Base-by-base conservation (phyloP, 2,888 invertebrate species). In the Lasioglossum malachurum region DNA sequence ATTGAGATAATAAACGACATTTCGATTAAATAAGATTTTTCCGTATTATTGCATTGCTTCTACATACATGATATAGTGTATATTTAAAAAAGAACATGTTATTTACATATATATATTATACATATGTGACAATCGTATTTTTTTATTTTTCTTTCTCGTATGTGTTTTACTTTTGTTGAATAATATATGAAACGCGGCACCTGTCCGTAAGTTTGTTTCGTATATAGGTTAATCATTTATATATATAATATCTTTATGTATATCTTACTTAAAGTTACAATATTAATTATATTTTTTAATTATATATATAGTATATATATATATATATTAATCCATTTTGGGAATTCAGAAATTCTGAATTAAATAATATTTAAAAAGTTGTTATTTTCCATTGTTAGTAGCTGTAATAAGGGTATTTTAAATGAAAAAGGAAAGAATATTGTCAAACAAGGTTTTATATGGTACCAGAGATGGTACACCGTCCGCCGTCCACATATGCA, bases 1-100 rank as follows among this genome's bases (percentile, higher is more conserved):
- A 89, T 90, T 90, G 89, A 90, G 80, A 90, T 89, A 90, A 90
- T 90, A 90, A 90, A 90, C 80, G 79, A 88, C 85, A 84, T 90
- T 90, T 90, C 88, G 87, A 90, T 89, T 88, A 89, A 89, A 75
- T 78, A 78, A 74, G 71, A 64, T 80, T 67, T 60, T 53, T 80
- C 31, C 27, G 49, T 46, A 35, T 86, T 85, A 77, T 73, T 75
- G 16, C 80, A 60, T 78, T 41, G 27, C 64, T 71, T 78, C n/a
- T 16, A 78, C n/a, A 46, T 16, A 78, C 31, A 49, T n/a, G 46
- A 38, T n/a, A n/a, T n/a, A 35, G 31, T 69, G 27, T 31, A 27
- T 69, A 46, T 46, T 23, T 44, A 14, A 19, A 72, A 5, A 72
- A 57, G 4, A 57, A 57, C 72, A 77, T 49, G 16, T 49, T 69